These are phyloP conservation scores for Diadema setosum DNA, from an alignment of 35 echinoderm and acorn worm species.

Conservation along the genomic window DNA sequence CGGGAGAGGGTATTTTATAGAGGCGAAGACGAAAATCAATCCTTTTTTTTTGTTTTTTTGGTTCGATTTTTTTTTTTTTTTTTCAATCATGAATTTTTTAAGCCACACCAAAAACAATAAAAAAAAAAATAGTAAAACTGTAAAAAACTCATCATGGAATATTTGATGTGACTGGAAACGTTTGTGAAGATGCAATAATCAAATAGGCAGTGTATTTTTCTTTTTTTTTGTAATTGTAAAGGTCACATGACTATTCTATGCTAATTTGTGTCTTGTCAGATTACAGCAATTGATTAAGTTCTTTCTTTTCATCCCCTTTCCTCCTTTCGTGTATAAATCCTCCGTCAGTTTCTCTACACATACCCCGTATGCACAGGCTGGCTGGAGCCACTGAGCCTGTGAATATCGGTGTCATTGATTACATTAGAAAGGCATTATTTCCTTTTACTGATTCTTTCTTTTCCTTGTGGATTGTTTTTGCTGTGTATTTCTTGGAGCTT, in stretches of 20 bases:
- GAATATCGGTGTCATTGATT: neutral
- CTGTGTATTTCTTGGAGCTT: neutral
- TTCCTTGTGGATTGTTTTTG: neutral
- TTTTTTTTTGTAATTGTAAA: neutral
- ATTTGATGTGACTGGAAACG: constrained; percentile 7
- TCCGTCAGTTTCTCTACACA: too few species aligned
- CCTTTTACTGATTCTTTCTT: neutral
- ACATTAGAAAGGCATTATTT: neutral
- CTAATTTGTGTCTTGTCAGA: neutral
- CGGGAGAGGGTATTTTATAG: too few species aligned
- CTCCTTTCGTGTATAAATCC: neutral
- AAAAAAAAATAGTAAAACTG: neutral
- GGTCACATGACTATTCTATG: neutral
- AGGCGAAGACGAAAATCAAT: too few species aligned
- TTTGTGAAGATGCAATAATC: neutral
- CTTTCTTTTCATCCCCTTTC: neutral
- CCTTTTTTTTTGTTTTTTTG: too few species aligned
- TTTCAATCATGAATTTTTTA: too few species aligned
- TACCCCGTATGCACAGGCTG: too few species aligned
- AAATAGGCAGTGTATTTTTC: neutral
- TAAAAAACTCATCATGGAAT: neutral
- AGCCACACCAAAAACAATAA: neutral
- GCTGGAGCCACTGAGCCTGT: neutral
- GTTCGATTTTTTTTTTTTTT: too few species aligned
- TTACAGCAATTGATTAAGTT: neutral